Evolutionary conservation across 1,140 invertebrate species (phyloP).

Genomic region (Bicyclus anynana): DNA sequence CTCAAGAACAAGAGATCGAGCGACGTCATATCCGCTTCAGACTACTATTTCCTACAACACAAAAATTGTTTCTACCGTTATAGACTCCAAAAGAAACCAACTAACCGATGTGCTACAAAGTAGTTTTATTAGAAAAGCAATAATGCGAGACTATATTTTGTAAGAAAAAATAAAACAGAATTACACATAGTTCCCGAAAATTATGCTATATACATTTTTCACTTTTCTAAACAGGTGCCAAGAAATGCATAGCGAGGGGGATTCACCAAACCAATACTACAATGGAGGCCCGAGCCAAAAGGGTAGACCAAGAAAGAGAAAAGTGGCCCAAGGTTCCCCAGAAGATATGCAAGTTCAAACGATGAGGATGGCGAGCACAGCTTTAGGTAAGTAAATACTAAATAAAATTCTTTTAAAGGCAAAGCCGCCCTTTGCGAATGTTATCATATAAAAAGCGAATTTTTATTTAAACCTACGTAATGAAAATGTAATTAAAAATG

Average conservation of each 20-base stretch:
- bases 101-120: too few species aligned
- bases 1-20: too few species aligned
- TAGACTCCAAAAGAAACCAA: too few species aligned
- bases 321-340: conserved; percentile 77
- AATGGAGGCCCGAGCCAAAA: conserved; percentile 82
- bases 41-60: too few species aligned
- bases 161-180: too few species aligned
- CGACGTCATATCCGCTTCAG: too few species aligned
- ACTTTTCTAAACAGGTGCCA: conserved; percentile 51
- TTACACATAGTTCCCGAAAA: too few species aligned
- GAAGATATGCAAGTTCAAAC: conserved; percentile 81
- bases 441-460: conserved; percentile 21
- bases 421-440: conserved; percentile 19
- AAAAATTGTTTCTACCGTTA: too few species aligned
- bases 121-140: too few species aligned
- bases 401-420: neutral
- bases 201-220: too few species aligned
- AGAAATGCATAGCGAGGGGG: conserved; percentile 76
- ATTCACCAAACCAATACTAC: conserved; percentile 80
- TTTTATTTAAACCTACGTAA: conserved; percentile 21
- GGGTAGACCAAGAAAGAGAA: conserved; percentile 90
- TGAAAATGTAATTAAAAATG: conserved; percentile 38
- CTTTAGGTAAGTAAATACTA: conserved; percentile 79
- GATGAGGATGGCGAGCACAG: conserved; percentile 84
- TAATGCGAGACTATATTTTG: too few species aligned